These are phyloP conservation scores for Scarus forsteni DNA, from an alignment of 2,797 vertebrate species.

Conservation along the genomic window DNA sequence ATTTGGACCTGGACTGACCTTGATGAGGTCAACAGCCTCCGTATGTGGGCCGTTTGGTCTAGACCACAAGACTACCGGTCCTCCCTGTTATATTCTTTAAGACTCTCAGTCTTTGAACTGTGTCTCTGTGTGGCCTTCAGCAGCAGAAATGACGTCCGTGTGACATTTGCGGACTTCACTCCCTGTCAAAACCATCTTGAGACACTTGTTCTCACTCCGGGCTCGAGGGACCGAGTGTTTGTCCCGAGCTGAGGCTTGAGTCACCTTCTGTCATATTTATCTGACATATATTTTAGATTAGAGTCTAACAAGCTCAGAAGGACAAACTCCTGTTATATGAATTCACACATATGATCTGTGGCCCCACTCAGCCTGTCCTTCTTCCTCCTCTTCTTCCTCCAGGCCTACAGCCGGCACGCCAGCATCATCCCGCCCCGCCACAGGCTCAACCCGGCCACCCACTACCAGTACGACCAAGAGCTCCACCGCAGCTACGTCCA, in stretches of 20 bases:
- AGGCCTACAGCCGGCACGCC: slow-evolving; percentile 68
- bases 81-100: not conserved
- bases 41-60: no score
- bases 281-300: no score
- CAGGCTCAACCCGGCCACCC: slow-evolving; percentile 62
- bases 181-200: slow-evolving; percentile 30
- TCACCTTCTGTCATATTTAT: slow-evolving; percentile 20
- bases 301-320: no score
- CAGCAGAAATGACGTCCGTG: not conserved
- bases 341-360: not conserved
- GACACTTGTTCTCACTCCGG: not conserved
- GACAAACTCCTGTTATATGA: no score
- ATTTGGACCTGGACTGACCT: no score
- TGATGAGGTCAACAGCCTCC: no score
- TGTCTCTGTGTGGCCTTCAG: not conserved
- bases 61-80: no score
- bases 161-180: slow-evolving; percentile 9
- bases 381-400: slow-evolving; percentile 24
- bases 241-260: slow-evolving; percentile 21
- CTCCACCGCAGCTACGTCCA: slow-evolving; percentile 67
- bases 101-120: not conserved
- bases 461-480: slow-evolving; percentile 64
- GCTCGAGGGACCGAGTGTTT: slow-evolving; percentile 20
- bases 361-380: not conserved
- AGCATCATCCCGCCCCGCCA: slow-evolving; percentile 65